A percentile compares a stretch with the other conserved stretches of the same genome.
Evolutionary conservation across 2,888 invertebrate species (phyloP).

Genomic region (Autographa pulchrina): DNA sequence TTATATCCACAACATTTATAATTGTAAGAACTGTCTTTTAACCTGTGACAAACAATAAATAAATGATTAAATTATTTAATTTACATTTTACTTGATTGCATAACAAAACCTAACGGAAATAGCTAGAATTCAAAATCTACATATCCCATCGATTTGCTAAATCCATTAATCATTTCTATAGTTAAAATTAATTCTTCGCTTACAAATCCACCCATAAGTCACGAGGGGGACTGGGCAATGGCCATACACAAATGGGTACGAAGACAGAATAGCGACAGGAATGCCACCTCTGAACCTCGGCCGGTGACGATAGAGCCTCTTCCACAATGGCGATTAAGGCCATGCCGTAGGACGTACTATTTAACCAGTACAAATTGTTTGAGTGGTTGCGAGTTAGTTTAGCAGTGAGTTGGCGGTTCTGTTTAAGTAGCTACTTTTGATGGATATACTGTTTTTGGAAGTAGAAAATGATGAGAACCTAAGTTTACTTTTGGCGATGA

Average conservation of each 20-base stretch:
- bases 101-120: constrained; percentile 7
- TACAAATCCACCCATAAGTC: constrained; percentile 24
- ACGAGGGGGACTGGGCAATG: constrained; percentile 9
- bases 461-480: neutral
- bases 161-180: constrained; percentile 19
- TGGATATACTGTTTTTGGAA: no score
- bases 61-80: no score
- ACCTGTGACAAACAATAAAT: no score
- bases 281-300: constrained; percentile 16
- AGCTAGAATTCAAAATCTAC: neutral
- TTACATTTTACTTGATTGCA: neutral
- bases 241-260: constrained; percentile 14
- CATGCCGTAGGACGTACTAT: neutral
- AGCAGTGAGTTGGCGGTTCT: no score
- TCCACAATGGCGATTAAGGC: neutral
- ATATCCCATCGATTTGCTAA: constrained; percentile 1
- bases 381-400: neutral
- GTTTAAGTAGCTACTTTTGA: no score
- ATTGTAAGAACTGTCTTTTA: no score
- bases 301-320: neutral
- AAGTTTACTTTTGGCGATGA: neutral
- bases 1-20: neutral
- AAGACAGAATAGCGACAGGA: constrained; percentile 12
- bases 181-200: constrained; percentile 29
- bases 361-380: neutral